Evolutionary conservation across 2,113 vertebrate species (phyloP).

Genomic region (Dipodomys stephensi): DNA sequence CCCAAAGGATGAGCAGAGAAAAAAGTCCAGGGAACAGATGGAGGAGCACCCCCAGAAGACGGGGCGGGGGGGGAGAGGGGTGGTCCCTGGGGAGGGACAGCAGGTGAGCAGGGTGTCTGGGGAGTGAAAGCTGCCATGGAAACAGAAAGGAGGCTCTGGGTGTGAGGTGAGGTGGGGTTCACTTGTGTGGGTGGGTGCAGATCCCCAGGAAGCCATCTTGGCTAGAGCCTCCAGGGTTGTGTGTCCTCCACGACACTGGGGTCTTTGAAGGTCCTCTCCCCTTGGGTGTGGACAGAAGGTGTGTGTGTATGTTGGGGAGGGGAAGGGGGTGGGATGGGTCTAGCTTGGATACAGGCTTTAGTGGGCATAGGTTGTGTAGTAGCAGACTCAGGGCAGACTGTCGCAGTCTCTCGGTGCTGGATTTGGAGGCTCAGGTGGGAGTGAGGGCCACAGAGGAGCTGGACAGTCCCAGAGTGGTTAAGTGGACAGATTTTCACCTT

Average conservation of each 20-base stretch:
- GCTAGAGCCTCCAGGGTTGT: not conserved
- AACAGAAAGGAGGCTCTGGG: not conserved
- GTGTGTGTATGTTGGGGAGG: not conserved
- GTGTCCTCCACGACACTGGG: not conserved
- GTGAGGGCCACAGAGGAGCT: not conserved
- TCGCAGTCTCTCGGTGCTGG: not conserved
- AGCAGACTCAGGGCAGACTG: not conserved
- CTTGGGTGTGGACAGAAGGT: too few relatives aligned
- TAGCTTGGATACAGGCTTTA: not conserved
- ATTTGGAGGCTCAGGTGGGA: not conserved
- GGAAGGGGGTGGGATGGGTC: not conserved
- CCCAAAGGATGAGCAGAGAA: not conserved
- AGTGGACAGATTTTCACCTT: not conserved
- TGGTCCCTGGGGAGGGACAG: not conserved
- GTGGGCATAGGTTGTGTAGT: not conserved
- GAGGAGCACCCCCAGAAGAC: not conserved
- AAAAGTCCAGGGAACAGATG: not conserved
- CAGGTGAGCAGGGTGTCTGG: not conserved
- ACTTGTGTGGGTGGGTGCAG: not conserved
- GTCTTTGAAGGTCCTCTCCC: not conserved
- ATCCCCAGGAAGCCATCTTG: not conserved
- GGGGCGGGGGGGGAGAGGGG: not conserved
- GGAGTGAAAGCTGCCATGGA: fast-evolving
- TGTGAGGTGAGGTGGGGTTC: too few relatives aligned
- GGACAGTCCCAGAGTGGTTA: not conserved